Evolutionary conservation across 2,888 invertebrate species (phyloP).

Genomic region (Neocrepidodera transversa): DNA sequence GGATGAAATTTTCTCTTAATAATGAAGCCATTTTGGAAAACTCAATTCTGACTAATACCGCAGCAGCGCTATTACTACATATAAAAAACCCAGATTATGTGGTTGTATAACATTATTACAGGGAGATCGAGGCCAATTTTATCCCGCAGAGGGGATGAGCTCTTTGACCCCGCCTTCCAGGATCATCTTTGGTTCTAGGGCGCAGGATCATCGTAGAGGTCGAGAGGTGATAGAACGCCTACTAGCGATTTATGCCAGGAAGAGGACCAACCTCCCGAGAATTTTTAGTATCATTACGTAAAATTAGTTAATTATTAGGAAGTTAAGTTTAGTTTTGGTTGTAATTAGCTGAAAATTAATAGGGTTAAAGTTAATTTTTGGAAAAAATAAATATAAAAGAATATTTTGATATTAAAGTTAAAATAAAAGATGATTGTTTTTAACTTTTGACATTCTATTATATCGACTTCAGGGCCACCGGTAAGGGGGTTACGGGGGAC

Average conservation of each 20-base stretch:
- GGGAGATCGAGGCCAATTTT: not conserved
- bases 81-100: slow-evolving; percentile 26
- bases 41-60: not conserved
- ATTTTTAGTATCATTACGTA: not conserved
- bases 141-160: slow-evolving; percentile 37
- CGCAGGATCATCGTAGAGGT: slow-evolving; percentile 33
- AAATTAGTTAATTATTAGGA: not conserved
- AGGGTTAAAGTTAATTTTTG: no score
- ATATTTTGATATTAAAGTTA: no score
- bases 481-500: no score
- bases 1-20: not conserved
- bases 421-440: no score
- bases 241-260: not conserved
- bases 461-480: no score
- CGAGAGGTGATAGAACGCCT: not conserved
- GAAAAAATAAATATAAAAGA: no score
- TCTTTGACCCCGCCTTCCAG: slow-evolving; percentile 42
- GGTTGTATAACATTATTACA: slow-evolving; percentile 53
- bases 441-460: no score
- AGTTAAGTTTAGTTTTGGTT: not conserved
- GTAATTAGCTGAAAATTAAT: not conserved
- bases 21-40: not conserved
- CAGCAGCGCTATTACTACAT: not conserved
- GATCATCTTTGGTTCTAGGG: slow-evolving; percentile 43
- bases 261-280: not conserved